Conservation (phyloP, 2,888 invertebrate genomes). For the Xestia sexstrigata region DNA sequence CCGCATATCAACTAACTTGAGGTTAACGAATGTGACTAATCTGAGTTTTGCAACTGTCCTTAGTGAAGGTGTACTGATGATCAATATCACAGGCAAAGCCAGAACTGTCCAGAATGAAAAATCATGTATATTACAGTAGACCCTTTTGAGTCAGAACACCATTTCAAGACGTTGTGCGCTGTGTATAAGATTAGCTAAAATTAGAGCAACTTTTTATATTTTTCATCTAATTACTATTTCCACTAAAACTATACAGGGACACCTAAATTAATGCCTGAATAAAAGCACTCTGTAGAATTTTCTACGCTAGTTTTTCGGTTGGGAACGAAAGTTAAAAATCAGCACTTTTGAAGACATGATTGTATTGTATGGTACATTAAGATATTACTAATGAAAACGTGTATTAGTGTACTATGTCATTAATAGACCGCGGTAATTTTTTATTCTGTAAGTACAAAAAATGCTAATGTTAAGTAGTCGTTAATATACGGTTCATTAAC, state of each 20-base stretch:
- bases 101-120: neutral
- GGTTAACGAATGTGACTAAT: conserved; percentile 76
- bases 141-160: neutral
- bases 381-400: neutral
- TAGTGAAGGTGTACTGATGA: conserved; percentile 36
- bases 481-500: conserved; percentile 11
- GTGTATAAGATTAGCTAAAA: neutral
- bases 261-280: no score
- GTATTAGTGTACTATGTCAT: neutral
- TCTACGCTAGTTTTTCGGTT: no score
- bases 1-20: conserved; percentile 73
- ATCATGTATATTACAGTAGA: neutral
- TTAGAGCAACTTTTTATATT: neutral
- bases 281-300: no score
- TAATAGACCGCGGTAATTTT: neutral
- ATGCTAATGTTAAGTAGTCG: neutral
- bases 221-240: neutral
- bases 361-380: neutral
- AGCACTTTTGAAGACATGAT: neutral
- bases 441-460: neutral
- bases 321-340: no score
- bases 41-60: conserved; percentile 70
- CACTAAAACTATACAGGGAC: neutral
- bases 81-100: conserved; percentile 36
- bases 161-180: neutral